A percentile compares a stretch with the other conserved stretches of the same genome.
Conservation (phyloP, 1,140 invertebrate genomes). For the Oedothorax gibbosus region DNA sequence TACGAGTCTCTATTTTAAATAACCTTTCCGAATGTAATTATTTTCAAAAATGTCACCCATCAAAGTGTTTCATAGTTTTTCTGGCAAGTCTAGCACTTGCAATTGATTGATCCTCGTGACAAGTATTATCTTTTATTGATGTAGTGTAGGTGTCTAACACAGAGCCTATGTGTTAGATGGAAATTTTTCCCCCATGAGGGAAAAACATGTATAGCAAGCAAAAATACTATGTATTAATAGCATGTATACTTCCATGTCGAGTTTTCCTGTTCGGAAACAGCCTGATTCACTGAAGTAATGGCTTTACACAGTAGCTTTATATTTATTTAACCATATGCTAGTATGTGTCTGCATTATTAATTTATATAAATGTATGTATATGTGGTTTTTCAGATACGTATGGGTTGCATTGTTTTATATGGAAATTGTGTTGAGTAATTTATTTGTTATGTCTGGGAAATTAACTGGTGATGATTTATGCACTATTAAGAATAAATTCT, state of each 20-base stretch:
- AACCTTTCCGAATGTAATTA: no score
- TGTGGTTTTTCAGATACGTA: conserved; percentile 17
- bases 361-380: conserved; percentile 29
- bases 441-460: no score
- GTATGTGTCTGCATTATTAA: conserved; percentile 39
- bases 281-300: conserved; percentile 25
- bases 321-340: conserved; percentile 31
- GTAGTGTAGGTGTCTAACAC: conserved; percentile 34
- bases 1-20: no score
- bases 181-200: conserved; percentile 39
- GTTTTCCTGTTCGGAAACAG: conserved; percentile 49
- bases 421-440: neutral
- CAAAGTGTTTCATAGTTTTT: no score
- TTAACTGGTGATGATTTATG: no score
- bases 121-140: conserved; percentile 19
- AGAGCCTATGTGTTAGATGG: conserved; percentile 40
- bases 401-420: conserved; percentile 1
- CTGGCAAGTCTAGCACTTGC: no score
- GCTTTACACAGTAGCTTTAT: conserved; percentile 40
- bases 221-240: conserved; percentile 59
- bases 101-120: no score
- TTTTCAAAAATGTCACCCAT: no score
- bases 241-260: conserved; percentile 49
- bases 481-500: no score
- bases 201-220: conserved; percentile 41